Evolutionary conservation across 2,888 invertebrate species (phyloP).

Genomic region (Agonopterix heracliana): DNA sequence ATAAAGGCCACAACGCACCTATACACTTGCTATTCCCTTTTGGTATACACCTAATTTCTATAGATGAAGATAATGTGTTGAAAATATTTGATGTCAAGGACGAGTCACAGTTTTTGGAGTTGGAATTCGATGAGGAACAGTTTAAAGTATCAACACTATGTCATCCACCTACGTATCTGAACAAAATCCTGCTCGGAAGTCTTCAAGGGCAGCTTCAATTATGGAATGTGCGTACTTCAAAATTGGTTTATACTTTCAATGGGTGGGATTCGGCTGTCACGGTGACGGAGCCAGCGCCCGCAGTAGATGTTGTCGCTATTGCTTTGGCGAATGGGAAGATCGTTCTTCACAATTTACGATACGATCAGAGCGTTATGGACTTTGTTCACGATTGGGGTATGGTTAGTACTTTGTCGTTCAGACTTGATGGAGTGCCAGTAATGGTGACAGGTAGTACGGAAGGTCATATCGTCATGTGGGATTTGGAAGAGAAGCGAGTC

Average conservation of each 20-base stretch:
- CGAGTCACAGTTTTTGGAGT: constrained; percentile 81
- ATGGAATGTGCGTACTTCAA: constrained; percentile 90
- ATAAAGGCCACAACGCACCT: constrained; percentile 83
- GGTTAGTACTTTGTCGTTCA: constrained; percentile 89
- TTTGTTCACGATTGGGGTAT: constrained; percentile 95
- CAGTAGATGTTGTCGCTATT: constrained; percentile 92
- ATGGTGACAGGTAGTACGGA: constrained; percentile 89
- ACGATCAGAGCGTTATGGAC: constrained; percentile 87
- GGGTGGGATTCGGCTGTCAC: constrained; percentile 84
- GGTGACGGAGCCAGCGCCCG: constrained; percentile 91
- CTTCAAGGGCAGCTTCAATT: constrained; percentile 89
- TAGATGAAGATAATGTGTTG: constrained; percentile 86
- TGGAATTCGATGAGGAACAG: constrained; percentile 79
- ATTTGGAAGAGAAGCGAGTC: constrained; percentile 87
- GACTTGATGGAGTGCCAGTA: constrained; percentile 89
- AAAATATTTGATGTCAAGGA: constrained; percentile 91
- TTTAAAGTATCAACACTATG: constrained; percentile 89
- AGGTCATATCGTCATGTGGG: constrained; percentile 96
- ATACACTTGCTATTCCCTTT: constrained; percentile 89
- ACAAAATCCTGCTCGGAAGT: constrained; percentile 94
- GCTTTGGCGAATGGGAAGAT: constrained; percentile 90
- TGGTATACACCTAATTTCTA: constrained; percentile 88
- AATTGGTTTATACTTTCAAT: constrained; percentile 84
- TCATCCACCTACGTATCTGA: constrained; percentile 96
- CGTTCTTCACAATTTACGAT: constrained; percentile 90